These are phyloP conservation scores for Apistogramma diplotaenia DNA, from an alignment of 2,113 vertebrate species.

Conservation along the genomic window DNA sequence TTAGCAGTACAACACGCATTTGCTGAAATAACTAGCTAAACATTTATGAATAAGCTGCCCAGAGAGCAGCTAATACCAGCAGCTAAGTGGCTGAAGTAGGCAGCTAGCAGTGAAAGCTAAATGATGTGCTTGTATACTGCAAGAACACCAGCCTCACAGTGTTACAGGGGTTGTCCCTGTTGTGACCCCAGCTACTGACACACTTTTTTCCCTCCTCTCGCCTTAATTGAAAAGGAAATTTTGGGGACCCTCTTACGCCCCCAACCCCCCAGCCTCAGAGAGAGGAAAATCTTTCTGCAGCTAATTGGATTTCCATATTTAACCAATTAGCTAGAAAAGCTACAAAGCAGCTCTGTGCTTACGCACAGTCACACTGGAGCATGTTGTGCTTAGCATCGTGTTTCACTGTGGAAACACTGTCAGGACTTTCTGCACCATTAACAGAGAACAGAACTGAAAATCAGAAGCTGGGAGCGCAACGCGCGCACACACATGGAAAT, in stretches of 20 bases:
- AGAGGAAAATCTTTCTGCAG: slow-evolving; percentile 51
- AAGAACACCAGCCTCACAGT: not conserved
- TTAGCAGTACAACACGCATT: not conserved
- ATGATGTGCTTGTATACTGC: not conserved
- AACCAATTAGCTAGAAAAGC: slow-evolving; percentile 77
- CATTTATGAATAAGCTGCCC: not conserved
- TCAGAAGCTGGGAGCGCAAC: slow-evolving; percentile 48
- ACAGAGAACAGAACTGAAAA: slow-evolving; percentile 77
- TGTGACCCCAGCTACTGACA: slow-evolving; percentile 55
- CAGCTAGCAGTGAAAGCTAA: not conserved
- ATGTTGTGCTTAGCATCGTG: slow-evolving; percentile 77
- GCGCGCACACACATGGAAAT: slow-evolving; percentile 7
- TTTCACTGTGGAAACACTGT: slow-evolving; percentile 76
- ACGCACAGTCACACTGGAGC: slow-evolving; percentile 62
- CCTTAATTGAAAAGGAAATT: slow-evolving; percentile 58
- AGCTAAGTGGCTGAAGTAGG: not conserved
- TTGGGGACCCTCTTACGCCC: slow-evolving; percentile 46
- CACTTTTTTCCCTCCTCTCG: slow-evolving; percentile 44
- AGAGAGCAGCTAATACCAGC: not conserved
- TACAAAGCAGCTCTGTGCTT: slow-evolving; percentile 62
- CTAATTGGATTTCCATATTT: slow-evolving; percentile 82
- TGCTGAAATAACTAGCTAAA: not conserved
- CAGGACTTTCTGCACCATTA: slow-evolving; percentile 81
- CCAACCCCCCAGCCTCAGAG: slow-evolving; percentile 5
- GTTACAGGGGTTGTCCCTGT: slow-evolving; percentile 25